Evolutionary conservation across 2,888 invertebrate species (phyloP).

Genomic region (Chalcis sispes): DNA sequence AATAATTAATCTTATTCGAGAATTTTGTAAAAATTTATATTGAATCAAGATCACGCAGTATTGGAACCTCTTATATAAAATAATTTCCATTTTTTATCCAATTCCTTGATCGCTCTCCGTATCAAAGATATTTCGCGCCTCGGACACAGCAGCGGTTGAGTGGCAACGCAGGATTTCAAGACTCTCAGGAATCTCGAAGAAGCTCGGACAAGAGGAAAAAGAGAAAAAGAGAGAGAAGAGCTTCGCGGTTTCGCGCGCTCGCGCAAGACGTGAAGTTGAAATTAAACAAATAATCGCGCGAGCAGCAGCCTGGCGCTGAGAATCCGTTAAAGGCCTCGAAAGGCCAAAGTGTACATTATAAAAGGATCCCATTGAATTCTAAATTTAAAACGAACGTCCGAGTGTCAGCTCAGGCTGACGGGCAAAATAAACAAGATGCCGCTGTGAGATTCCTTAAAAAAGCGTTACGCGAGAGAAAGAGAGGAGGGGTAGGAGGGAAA

Average conservation of each 20-base stretch:
- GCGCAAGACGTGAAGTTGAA: slow-evolving; percentile 65
- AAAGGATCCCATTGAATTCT: slow-evolving; percentile 77
- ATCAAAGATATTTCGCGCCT: slow-evolving; percentile 40
- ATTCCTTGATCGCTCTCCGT: slow-evolving; percentile 16
- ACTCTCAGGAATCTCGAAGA: slow-evolving; percentile 40
- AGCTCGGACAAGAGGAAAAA: neutral
- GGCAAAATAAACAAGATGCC: slow-evolving; percentile 75
- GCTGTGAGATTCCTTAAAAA: slow-evolving; percentile 14
- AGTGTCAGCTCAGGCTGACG: slow-evolving; percentile 71
- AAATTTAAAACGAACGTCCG: slow-evolving; percentile 75
- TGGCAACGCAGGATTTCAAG: slow-evolving; percentile 1
- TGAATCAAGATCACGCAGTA: neutral
- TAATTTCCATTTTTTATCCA: slow-evolving; percentile 15
- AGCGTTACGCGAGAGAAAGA: neutral
- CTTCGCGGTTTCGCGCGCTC: neutral
- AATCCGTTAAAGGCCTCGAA: slow-evolving; percentile 70
- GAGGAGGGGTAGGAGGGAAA: neutral
- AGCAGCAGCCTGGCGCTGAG: slow-evolving; percentile 61
- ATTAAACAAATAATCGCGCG: slow-evolving; percentile 73
- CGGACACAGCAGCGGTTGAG: too few relatives aligned
- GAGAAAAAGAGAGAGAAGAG: neutral
- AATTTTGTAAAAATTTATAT: slow-evolving; percentile 13
- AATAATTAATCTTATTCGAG: too few relatives aligned
- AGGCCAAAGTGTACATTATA: slow-evolving; percentile 65
- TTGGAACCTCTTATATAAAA: slow-evolving; percentile 4